phyloP scores from a whole-genome alignment of 2,888 invertebrate species.

The Polylopha cassiicola region DNA sequence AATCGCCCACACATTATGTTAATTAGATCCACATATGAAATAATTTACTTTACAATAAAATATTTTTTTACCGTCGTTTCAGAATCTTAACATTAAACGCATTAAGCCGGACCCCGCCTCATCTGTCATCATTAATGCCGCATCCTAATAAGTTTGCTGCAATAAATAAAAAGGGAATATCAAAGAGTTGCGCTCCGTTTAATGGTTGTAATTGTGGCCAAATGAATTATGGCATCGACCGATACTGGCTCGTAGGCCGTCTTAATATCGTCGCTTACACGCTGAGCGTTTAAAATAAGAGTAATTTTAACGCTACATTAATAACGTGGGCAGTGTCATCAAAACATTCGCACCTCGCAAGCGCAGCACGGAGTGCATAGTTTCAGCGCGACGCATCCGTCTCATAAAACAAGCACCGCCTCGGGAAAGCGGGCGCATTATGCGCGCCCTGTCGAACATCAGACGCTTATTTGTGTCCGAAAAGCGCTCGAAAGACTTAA shows the following conservation, averaged over 20 bases:
- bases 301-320: slow-evolving; percentile 59
- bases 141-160: slow-evolving; percentile 73
- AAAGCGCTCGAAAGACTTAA: slow-evolving; percentile 74
- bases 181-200: slow-evolving; percentile 72
- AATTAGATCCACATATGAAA: slow-evolving; percentile 37
- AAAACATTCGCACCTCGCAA: slow-evolving; percentile 47
- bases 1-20: slow-evolving; percentile 17
- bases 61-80: slow-evolving; percentile 45
- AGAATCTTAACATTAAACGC: slow-evolving; percentile 51
- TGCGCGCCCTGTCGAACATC: slow-evolving; percentile 60
- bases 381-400: background rate
- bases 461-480: slow-evolving; percentile 74
- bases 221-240: slow-evolving; percentile 66
- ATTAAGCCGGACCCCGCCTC: slow-evolving; percentile 61
- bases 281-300: slow-evolving; percentile 63
- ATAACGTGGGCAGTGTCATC: slow-evolving; percentile 48
- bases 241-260: slow-evolving; percentile 61
- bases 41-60: slow-evolving; percentile 43
- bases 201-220: slow-evolving; percentile 74
- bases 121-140: slow-evolving; percentile 77
- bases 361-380: background rate
- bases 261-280: slow-evolving; percentile 69
- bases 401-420: slow-evolving; percentile 9
- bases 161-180: slow-evolving; percentile 70
- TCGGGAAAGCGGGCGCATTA: slow-evolving; percentile 50